These are phyloP conservation scores for Chelonia mydas DNA, from an alignment of 2,797 vertebrate species.

Conservation along the genomic window DNA sequence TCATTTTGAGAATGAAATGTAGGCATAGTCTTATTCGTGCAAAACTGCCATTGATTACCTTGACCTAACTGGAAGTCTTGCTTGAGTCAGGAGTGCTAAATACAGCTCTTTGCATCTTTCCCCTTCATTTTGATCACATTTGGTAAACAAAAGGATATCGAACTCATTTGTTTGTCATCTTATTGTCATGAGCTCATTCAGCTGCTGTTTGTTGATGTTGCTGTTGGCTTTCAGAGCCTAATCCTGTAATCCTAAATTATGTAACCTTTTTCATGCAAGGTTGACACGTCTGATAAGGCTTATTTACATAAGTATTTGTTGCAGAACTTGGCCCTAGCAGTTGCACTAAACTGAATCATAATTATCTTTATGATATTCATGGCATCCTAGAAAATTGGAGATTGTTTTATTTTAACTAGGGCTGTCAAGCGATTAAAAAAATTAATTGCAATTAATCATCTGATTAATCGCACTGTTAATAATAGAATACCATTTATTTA, in stretches of 20 bases:
- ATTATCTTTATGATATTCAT: neutral
- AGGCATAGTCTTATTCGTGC: neutral
- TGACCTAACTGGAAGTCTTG: neutral
- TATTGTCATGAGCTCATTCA: neutral
- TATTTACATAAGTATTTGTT: neutral
- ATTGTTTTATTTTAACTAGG: neutral
- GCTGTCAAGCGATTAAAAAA: too few species aligned
- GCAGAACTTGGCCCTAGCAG: neutral
- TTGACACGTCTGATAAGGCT: neutral
- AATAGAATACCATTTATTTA: too few species aligned
- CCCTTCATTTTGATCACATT: neutral
- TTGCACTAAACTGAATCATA: neutral
- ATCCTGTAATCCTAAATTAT: neutral
- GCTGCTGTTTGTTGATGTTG: neutral
- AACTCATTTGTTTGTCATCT: neutral
- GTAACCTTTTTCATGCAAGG: neutral
- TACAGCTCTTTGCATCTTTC: neutral
- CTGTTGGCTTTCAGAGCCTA: neutral
- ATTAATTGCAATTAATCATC: too few species aligned
- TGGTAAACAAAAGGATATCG: neutral
- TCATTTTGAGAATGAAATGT: neutral
- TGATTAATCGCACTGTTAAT: too few species aligned
- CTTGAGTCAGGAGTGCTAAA: neutral
- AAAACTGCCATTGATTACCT: neutral
- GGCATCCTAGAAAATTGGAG: neutral